Percentiles rank a stretch among this genome's conserved stretches.
Evolutionary conservation across 2,113 vertebrate species (phyloP).

Genomic region (Petaurus breviceps): DNA sequence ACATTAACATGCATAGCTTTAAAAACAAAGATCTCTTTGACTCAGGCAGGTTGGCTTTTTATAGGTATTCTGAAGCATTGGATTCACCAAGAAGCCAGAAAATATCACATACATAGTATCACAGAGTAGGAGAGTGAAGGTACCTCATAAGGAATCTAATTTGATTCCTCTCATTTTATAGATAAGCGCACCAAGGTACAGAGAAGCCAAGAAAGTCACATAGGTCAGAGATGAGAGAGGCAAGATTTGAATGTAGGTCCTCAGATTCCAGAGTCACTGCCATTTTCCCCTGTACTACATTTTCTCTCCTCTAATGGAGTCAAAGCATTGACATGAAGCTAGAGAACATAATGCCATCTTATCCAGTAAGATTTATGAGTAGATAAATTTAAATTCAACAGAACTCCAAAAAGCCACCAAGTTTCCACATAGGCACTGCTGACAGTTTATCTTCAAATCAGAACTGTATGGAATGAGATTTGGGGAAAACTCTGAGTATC

Average conservation of each 20-base stretch:
- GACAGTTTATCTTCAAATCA: neutral
- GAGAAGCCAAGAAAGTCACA: neutral
- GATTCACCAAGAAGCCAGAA: neutral
- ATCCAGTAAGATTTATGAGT: neutral
- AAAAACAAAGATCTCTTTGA: conserved; percentile 11
- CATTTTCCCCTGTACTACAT: neutral
- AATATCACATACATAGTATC: neutral
- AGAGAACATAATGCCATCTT: neutral
- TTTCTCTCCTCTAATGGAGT: neutral
- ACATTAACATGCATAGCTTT: neutral
- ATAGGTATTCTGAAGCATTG: neutral
- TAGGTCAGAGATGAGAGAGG: neutral
- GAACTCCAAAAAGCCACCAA: neutral
- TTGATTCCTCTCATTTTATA: neutral
- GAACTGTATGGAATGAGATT: neutral
- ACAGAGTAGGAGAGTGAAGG: neutral
- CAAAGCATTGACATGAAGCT: neutral
- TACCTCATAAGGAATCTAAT: neutral
- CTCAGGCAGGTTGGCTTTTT: conserved; percentile 5
- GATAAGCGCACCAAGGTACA: neutral
- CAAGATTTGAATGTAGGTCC: no score
- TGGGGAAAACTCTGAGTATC: neutral
- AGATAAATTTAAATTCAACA: conserved; percentile 9
- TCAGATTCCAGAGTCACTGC: neutral
- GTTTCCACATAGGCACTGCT: neutral